Percentiles rank a stretch among this genome's conserved stretches.
Conservation (phyloP, 1,140 invertebrate genomes). For the Tenebrio molitor region DNA sequence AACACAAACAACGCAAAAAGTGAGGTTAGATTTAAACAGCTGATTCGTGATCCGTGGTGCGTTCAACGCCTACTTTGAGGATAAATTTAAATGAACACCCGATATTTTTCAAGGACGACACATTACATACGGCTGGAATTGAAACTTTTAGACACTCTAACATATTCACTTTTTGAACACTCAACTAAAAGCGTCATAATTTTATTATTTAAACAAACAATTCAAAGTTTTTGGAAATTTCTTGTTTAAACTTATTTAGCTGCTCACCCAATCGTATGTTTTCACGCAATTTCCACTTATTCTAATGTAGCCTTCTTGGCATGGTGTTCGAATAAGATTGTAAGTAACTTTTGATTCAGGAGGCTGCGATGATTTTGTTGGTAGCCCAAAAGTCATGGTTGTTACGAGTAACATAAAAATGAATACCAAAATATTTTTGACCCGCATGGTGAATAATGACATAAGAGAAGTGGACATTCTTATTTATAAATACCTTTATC, state of each 20-base stretch:
- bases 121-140: no score
- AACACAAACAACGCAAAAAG: no score
- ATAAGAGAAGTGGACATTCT: not conserved
- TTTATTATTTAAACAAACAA: not conserved
- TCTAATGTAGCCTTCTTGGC: slow-evolving; percentile 5
- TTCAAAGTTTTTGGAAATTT: not conserved
- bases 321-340: not conserved
- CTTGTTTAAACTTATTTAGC: not conserved
- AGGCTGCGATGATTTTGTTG: not conserved
- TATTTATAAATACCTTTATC: not conserved
- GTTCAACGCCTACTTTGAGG: no score
- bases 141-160: no score
- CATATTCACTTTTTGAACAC: not conserved
- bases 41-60: no score
- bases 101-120: no score
- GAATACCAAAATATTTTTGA: not conserved
- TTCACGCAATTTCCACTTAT: not conserved
- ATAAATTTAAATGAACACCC: no score
- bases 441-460: not conserved
- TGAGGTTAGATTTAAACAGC: no score
- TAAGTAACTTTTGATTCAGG: not conserved
- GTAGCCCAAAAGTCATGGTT: not conserved
- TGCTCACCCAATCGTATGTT: not conserved
- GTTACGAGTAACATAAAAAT: not conserved
- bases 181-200: not conserved